Evolutionary conservation across 2,113 vertebrate species (phyloP).

Genomic region (Dipodomys merriami): DNA sequence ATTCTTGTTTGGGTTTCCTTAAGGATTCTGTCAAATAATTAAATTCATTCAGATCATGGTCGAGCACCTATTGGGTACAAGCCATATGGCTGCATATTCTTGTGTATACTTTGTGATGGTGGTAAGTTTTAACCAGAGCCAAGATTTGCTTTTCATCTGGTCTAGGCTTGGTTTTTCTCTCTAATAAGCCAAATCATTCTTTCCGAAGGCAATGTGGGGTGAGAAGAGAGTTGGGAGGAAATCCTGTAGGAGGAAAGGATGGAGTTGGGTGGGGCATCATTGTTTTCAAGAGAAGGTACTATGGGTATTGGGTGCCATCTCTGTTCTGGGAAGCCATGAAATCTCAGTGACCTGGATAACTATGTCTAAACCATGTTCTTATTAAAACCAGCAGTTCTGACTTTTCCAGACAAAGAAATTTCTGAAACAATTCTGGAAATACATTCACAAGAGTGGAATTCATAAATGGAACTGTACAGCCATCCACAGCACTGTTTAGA

Average conservation of each 20-base stretch:
- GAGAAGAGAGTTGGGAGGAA: not conserved
- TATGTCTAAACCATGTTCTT: conserved; percentile 80
- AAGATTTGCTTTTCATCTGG: conserved; percentile 53
- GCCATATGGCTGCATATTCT: not conserved
- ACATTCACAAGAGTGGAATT: conserved; percentile 63
- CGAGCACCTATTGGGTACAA: not conserved
- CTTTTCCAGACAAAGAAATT: conserved; percentile 72
- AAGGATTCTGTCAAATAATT: conserved; percentile 30
- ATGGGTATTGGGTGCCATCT: conserved; percentile 64
- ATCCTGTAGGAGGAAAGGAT: conserved; percentile 4
- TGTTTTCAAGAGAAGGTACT: conserved; percentile 75
- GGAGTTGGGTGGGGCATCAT: conserved; percentile 33
- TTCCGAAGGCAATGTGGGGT: conserved; percentile 50
- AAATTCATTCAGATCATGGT: not conserved
- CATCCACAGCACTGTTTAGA: conserved; percentile 71
- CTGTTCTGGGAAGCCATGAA: conserved; percentile 77
- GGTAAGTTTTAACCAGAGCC: conserved; percentile 27
- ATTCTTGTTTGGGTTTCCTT: conserved; percentile 59
- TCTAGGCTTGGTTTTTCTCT: conserved; percentile 58
- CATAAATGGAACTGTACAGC: conserved; percentile 56
- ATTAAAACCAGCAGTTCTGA: conserved; percentile 79
- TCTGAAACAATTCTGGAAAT: conserved; percentile 70
- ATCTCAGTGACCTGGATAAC: conserved; percentile 86
- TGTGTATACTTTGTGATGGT: not conserved
- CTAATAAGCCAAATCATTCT: conserved; percentile 12